These are phyloP conservation scores for Papilio machaon DNA, from an alignment of 1,140 invertebrate genomes.

Conservation along the genomic window DNA sequence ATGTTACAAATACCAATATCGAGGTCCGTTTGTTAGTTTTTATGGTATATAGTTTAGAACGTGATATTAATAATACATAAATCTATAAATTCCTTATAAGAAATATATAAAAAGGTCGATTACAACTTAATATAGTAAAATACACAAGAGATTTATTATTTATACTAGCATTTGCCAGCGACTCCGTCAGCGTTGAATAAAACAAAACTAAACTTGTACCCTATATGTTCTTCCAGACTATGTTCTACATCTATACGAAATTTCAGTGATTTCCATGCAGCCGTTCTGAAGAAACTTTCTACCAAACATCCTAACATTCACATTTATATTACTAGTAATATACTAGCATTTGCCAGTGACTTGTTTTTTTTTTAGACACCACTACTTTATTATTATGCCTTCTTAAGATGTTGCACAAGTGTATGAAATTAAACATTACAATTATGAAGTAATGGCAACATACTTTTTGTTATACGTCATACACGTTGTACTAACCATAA, in stretches of 20 bases:
- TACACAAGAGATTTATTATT: constrained; percentile 3
- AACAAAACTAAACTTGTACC: too few species aligned
- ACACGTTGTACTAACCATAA: too few species aligned
- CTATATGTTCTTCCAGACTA: too few species aligned
- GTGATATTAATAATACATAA: constrained; percentile 35
- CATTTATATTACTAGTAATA: too few species aligned
- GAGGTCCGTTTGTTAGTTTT: constrained; percentile 33
- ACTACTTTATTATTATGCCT: neutral
- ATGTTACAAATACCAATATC: constrained; percentile 31
- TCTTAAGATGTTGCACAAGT: neutral
- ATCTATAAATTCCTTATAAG: constrained; percentile 38
- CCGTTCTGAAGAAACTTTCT: too few species aligned
- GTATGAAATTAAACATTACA: neutral
- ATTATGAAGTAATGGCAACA: neutral
- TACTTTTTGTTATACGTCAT: neutral
- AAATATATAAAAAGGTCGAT: constrained; percentile 35
- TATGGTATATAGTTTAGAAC: constrained; percentile 37
- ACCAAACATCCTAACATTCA: too few species aligned
- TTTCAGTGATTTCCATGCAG: too few species aligned
- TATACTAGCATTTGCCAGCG: neutral
- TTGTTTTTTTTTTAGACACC: neutral
- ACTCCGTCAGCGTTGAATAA: neutral
- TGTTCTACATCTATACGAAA: too few species aligned
- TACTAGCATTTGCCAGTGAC: too few species aligned
- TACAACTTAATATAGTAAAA: constrained; percentile 28